These are phyloP conservation scores for Ochropleura plecta DNA, from an alignment of 2,888 invertebrate genomes.

Conservation along the genomic window DNA sequence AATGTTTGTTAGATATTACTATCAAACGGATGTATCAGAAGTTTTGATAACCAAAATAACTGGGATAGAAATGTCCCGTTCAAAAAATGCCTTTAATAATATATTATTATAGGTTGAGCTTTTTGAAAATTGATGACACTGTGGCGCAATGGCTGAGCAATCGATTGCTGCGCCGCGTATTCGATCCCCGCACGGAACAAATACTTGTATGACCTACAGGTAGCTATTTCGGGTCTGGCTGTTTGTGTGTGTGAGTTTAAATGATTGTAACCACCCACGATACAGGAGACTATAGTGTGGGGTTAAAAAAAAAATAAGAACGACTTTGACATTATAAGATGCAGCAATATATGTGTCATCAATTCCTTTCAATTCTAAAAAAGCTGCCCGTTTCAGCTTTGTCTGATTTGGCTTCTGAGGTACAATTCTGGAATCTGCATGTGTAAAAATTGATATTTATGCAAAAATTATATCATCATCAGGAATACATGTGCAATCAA, in stretches of 20 bases:
- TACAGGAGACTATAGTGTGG: too few relatives aligned
- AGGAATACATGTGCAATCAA: background rate
- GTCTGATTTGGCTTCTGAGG: background rate
- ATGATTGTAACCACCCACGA: too few relatives aligned
- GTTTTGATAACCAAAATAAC: conserved; percentile 23
- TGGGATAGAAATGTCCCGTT: background rate
- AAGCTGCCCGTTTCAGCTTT: background rate
- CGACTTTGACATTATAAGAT: background rate
- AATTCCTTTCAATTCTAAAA: background rate
- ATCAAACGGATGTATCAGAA: conserved; percentile 8
- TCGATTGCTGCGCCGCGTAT: too few relatives aligned
- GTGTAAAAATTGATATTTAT: background rate
- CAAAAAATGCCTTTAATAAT: background rate
- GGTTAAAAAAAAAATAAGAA: too few relatives aligned
- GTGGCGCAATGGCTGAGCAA: too few relatives aligned
- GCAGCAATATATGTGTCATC: background rate
- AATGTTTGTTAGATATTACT: background rate
- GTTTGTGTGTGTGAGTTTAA: too few relatives aligned
- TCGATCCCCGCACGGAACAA: too few relatives aligned
- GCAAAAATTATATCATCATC: background rate
- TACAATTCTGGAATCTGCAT: background rate
- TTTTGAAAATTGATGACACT: too few relatives aligned
- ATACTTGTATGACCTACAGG: too few relatives aligned
- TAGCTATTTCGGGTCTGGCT: too few relatives aligned
- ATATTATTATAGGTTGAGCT: too few relatives aligned